Evolutionary conservation across 2,113 vertebrate species (phyloP).

Genomic region (Dicaeum eximium): DNA sequence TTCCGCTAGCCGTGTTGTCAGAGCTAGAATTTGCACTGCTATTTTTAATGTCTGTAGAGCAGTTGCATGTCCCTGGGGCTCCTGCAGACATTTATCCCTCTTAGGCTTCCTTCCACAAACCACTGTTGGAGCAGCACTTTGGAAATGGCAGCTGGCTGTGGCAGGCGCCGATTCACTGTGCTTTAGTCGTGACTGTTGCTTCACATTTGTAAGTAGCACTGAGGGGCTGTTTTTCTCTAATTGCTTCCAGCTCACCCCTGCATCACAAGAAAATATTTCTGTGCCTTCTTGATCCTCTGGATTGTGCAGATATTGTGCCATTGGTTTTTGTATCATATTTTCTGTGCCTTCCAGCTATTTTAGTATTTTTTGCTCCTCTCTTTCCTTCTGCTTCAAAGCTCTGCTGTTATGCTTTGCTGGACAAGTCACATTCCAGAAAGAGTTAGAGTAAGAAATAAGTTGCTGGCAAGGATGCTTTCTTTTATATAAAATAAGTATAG

Average conservation of each 20-base stretch:
- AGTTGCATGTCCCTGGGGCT: background rate
- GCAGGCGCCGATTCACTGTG: background rate
- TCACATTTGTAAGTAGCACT: background rate
- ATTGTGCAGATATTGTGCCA: background rate
- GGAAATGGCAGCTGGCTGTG: background rate
- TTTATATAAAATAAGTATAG: background rate
- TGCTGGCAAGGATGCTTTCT: background rate
- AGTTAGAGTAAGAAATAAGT: constrained; percentile 31
- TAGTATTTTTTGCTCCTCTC: background rate
- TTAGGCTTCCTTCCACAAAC: constrained; percentile 16
- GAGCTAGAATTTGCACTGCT: background rate
- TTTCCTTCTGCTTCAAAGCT: constrained; percentile 38
- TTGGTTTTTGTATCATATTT: background rate
- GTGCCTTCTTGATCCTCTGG: background rate
- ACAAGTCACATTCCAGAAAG: constrained; percentile 24
- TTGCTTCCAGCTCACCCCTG: constrained; percentile 10
- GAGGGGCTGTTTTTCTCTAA: background rate
- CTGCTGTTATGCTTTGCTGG: constrained; percentile 22
- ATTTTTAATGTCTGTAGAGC: background rate
- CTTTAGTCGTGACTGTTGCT: background rate
- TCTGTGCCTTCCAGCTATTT: background rate
- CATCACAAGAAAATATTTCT: background rate
- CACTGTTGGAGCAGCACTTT: background rate
- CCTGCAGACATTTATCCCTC: background rate
- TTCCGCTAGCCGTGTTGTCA: fast-evolving